A percentile compares a stretch with the other conserved stretches of the same genome.
phyloP scores from a whole-genome alignment of 2,113 vertebrate species.

The Dromaius novaehollandiae region DNA sequence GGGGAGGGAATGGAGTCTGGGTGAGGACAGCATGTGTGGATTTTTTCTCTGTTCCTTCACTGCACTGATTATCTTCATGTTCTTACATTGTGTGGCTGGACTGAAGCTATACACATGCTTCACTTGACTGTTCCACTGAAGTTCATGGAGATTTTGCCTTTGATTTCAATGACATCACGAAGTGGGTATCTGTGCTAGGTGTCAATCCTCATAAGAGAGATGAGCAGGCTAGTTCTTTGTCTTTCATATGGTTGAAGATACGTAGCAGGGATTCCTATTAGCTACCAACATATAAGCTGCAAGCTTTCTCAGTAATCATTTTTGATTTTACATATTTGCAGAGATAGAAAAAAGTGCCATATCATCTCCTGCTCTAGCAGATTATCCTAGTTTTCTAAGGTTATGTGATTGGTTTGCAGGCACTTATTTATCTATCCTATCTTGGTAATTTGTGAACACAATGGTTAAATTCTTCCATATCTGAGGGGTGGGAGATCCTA shows the following conservation, averaged over 20 bases:
- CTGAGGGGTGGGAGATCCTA: background rate
- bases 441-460: background rate
- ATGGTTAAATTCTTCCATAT: background rate
- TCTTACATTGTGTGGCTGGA: background rate
- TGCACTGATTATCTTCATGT: background rate
- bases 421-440: background rate
- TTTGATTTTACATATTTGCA: background rate
- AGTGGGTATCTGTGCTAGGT: background rate
- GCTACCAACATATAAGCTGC: accelerated
- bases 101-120: background rate
- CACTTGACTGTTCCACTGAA: background rate
- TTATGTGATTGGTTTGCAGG: background rate
- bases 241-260: background rate
- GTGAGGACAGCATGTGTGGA: background rate
- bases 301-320: background rate
- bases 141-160: background rate
- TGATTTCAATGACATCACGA: background rate
- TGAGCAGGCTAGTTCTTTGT: background rate
- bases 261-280: background rate
- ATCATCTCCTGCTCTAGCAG: background rate
- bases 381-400: background rate
- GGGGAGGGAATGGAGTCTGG: background rate
- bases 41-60: background rate
- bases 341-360: background rate
- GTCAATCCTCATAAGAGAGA: background rate